Base-by-base conservation (phyloP, 2,113 vertebrate species). In the Passer montanus region DNA sequence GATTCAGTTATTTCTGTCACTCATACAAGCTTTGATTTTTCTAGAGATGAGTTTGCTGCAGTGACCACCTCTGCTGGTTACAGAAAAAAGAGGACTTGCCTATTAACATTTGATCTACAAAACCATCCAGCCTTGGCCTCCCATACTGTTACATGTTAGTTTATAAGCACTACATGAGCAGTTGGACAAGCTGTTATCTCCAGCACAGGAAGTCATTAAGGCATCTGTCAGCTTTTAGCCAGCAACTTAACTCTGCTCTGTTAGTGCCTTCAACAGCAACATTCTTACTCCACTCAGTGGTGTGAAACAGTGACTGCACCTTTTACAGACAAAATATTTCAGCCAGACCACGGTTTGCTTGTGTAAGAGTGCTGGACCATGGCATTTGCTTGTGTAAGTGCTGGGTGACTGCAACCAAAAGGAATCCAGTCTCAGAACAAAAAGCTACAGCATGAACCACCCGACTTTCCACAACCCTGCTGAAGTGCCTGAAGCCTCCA, bases 191-290 rank as follows among this genome's bases (percentile, higher is more conserved):
- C 83, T 72, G 9, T 35, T 58, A 27, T 62, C 86, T 95, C 91
- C 83, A 84, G 82, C 72, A 64, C 10, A 8, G 70, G 67, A 89
- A 87, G 80, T 95, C 94, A 87, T 96, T 98, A 97, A 98, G 97
- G 97, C 97, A 97, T 96, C 78, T 87, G n/a, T 78, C 89, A 92
- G 67, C 84, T 89, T 92, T 87, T 66, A 92, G 79, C 85, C 92
- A 84, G 94, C 75, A 68, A 24, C 74, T 82, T 30, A 53, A 53
- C 73, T 43, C 27, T 15, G 47, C 81, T 90, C 39, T 4, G 33
- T 81, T 49, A 89, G 66, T 88, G 76, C 78, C 90, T 78, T 68
- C 50, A 77, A 49, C 83, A 46, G 72, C 4, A 55, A 21, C 39
- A 2, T 43, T n/a, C 90, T 88, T 72, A 39, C 78, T 93, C 62